phyloP scores from a whole-genome alignment of 2,888 invertebrate species.

The Drosophila kambysellisi region DNA sequence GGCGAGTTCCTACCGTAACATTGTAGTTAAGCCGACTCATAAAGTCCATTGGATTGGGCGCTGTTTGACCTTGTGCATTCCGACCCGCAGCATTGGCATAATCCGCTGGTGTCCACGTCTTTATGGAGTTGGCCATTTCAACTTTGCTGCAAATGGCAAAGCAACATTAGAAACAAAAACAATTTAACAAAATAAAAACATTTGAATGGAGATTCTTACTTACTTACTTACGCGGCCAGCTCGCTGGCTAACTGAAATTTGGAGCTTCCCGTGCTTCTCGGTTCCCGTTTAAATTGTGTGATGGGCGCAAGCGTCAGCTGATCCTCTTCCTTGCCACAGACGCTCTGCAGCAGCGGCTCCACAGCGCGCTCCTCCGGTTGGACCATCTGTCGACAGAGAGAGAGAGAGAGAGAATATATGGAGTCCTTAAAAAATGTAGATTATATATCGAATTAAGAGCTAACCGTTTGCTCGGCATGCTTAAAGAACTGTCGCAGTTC shows the following conservation, averaged over 20 bases:
- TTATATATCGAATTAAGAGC: background rate
- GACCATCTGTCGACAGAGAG: constrained; percentile 60
- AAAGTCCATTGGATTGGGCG: constrained; percentile 87
- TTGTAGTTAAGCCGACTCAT: constrained; percentile 86
- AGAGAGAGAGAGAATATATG: background rate
- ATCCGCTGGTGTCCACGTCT: constrained; percentile 82
- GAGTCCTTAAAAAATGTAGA: background rate
- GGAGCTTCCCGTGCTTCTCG: constrained; percentile 21
- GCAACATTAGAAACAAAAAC: background rate
- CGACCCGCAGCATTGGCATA: constrained; percentile 79
- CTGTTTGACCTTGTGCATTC: constrained; percentile 63
- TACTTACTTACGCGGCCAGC: constrained; percentile 54
- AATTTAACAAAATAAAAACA: no score
- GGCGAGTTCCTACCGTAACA: constrained; percentile 50
- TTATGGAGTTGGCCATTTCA: constrained; percentile 82
- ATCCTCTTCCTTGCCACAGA: constrained; percentile 50
- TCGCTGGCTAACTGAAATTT: constrained; percentile 50
- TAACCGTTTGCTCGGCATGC: constrained; percentile 87
- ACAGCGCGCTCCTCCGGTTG: constrained; percentile 76
- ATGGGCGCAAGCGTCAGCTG: constrained; percentile 54
- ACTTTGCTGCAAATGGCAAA: constrained; percentile 78
- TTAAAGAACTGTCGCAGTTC: constrained; percentile 91
- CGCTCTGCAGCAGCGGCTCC: constrained; percentile 64
- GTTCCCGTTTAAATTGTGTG: constrained; percentile 66
- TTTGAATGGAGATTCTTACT: no score